A percentile compares a stretch with the other conserved stretches of the same genome.
Evolutionary conservation across 1,140 invertebrate genomes (phyloP).

Genomic region (Dryas iulia): DNA sequence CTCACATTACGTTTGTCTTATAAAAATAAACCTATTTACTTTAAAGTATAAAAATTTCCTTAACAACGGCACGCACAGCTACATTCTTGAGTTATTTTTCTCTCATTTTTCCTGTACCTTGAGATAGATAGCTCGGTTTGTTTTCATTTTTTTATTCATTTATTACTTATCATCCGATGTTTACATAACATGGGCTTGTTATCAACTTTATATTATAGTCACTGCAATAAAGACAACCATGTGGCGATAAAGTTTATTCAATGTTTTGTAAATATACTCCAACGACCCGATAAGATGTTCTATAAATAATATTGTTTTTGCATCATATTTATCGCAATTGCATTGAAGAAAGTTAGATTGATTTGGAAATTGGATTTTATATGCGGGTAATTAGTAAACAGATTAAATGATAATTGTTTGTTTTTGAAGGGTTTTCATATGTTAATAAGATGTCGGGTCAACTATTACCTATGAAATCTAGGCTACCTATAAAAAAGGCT

Average conservation of each 20-base stretch:
- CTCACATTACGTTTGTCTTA: background rate
- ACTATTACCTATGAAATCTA: too few species aligned
- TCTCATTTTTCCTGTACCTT: background rate
- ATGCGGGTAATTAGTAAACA: too few species aligned
- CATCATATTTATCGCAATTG: too few species aligned
- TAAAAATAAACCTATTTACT: background rate
- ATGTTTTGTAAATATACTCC: background rate
- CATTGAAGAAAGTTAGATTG: too few species aligned
- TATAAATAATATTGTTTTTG: background rate
- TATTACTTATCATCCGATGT: background rate
- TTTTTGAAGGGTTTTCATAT: too few species aligned
- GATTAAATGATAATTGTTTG: too few species aligned
- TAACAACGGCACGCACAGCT: too few species aligned
- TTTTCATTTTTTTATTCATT: background rate
- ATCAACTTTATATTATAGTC: background rate
- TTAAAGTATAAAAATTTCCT: background rate
- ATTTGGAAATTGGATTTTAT: too few species aligned
- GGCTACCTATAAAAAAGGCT: too few species aligned
- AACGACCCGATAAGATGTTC: background rate
- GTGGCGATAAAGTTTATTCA: background rate
- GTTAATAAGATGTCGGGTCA: too few species aligned
- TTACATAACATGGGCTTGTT: background rate
- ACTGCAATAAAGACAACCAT: background rate
- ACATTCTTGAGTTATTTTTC: background rate
- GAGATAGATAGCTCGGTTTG: too few species aligned